Evolutionary conservation across 1,140 invertebrate species (phyloP), one percentile per base, ranked within the genome.

Genomic region (Drosophila willistoni): DNA sequence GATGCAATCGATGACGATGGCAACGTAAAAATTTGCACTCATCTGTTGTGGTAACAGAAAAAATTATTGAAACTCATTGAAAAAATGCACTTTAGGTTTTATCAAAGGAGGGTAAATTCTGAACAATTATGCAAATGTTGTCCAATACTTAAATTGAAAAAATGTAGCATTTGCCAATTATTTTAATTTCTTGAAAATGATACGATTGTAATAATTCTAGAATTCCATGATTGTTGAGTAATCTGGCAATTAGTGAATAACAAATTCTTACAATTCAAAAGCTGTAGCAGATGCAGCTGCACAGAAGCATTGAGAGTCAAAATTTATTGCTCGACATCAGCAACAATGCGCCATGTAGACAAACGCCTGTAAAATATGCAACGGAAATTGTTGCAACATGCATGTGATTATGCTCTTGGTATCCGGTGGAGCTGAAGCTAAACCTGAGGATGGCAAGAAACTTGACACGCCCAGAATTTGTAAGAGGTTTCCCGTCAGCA

Each of bases 241-340:
- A 51, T 51, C 44, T 22, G 12, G 44, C 44, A 51, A 51, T 51
- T 51, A 51, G 44, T 51, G 12, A 51, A 22, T 51, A 51, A 22
- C 44, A 51, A 51, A 51, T 51, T 51, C 44, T 22, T 7, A 22
- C 44, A 51, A 22, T 51, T 19, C 17, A 22, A 12, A 1, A 19
- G 14, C 41, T 13, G 41, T 3, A 42, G 17, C 14, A 44, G n/a
- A n/a, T 7, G 7, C n/a, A 44, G 7, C 42, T n/a, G n/a, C 34
- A 56, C 65, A 56, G 55, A 29, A 61, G 54, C 74, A 74, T 67
- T 77, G 74, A 73, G 67, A 69, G 71, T 66, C 67, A 10, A 56
- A 74, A 74, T 74, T 78, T 71, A 78, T 78, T 59, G 68, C 75
- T 57, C 7, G 56, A 61, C 65, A 77, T 68, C 73, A 70, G 41